phyloP scores from a whole-genome alignment of 1,140 invertebrate genomes.

The Aphelenchoides besseyi region DNA sequence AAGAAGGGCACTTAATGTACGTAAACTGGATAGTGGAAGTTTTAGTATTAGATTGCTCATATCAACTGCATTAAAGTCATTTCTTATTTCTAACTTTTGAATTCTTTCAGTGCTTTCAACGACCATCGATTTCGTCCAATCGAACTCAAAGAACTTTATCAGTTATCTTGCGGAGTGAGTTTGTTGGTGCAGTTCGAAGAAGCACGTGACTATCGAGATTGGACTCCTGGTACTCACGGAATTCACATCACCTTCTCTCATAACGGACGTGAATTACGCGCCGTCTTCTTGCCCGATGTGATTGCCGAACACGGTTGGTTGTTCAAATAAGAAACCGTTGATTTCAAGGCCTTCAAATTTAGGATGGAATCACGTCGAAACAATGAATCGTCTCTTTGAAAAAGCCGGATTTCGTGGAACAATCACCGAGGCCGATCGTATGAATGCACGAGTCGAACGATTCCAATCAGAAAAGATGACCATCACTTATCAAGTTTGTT shows the following conservation, averaged over 20 bases:
- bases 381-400: conserved; percentile 90
- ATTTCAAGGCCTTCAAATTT: conserved; percentile 64
- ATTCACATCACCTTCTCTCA: conserved; percentile 96
- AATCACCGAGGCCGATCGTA: conserved; percentile 81
- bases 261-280: conserved; percentile 86
- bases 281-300: conserved; percentile 95
- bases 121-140: conserved; percentile 95
- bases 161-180: conserved; percentile 88
- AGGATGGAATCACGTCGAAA: conserved; percentile 95
- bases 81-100: background rate
- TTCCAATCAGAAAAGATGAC: conserved; percentile 86
- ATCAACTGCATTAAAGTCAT: background rate
- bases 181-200: conserved; percentile 93
- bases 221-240: conserved; percentile 93
- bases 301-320: conserved; percentile 85
- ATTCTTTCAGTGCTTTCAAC: conserved; percentile 80
- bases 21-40: background rate
- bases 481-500: conserved; percentile 74
- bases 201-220: conserved; percentile 87
- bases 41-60: background rate
- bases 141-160: conserved; percentile 82
- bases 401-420: conserved; percentile 91
- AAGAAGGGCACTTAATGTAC: too few species aligned
- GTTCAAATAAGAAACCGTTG: conserved; percentile 19
- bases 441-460: conserved; percentile 84